Conservation (phyloP, 2,797 vertebrate species). For the Mormyrops attenuatus region DNA sequence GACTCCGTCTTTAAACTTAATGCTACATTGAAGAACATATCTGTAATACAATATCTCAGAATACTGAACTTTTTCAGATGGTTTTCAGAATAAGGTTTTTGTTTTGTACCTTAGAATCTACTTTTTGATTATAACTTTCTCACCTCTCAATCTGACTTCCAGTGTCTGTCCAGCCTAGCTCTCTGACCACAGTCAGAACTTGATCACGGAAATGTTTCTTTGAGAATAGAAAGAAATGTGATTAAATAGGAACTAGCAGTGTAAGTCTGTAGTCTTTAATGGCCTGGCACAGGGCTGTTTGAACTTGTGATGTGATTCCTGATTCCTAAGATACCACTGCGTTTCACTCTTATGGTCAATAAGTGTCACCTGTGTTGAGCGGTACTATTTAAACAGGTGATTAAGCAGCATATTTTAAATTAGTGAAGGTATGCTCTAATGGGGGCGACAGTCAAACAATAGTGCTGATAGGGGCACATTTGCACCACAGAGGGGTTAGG, state of each 20-base stretch:
- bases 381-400: not conserved
- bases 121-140: not conserved
- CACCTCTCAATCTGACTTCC: conserved; percentile 73
- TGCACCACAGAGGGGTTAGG: not conserved
- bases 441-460: not conserved
- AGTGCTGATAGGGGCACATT: not conserved
- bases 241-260: not conserved
- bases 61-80: not conserved
- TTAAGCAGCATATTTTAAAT: not conserved
- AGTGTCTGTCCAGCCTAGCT: conserved; percentile 66
- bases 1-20: not conserved
- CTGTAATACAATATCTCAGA: not conserved
- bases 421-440: not conserved
- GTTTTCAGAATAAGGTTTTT: not conserved
- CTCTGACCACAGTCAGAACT: conserved; percentile 59
- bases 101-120: not conserved
- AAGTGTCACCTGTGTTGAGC: not conserved
- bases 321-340: not conserved
- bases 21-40: not conserved
- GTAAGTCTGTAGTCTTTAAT: not conserved
- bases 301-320: not conserved
- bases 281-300: not conserved
- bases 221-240: conserved; percentile 38
- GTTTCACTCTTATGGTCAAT: not conserved
- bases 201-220: conserved; percentile 68